phyloP scores from a whole-genome alignment of 2,888 invertebrate genomes.

The Pyralis farinalis region DNA sequence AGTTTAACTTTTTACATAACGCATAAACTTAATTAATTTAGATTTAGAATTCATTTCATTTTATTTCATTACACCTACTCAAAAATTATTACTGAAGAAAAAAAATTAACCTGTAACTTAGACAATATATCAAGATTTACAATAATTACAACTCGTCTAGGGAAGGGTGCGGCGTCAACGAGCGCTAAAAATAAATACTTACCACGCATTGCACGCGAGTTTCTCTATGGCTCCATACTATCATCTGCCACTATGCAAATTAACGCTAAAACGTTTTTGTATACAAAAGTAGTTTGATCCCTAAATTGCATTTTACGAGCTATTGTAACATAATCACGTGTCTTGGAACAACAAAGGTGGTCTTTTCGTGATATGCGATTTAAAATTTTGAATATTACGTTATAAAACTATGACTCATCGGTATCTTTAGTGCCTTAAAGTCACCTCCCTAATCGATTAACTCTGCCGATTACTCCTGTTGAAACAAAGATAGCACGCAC shows the following conservation, averaged over 20 bases:
- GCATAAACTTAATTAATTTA: too few species aligned
- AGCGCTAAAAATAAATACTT: neutral
- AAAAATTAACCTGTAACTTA: too few species aligned
- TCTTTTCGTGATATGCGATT: slow-evolving; percentile 3
- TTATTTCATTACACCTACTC: too few species aligned
- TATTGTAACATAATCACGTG: slow-evolving; percentile 32
- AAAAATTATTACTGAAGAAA: too few species aligned
- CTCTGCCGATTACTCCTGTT: too few species aligned
- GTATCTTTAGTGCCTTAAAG: too few species aligned
- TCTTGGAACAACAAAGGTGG: slow-evolving; percentile 22
- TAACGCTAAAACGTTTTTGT: slow-evolving; percentile 49
- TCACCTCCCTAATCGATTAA: too few species aligned
- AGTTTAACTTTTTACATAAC: too few species aligned
- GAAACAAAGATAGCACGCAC: too few species aligned
- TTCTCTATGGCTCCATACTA: neutral
- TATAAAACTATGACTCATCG: too few species aligned
- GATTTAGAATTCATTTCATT: too few species aligned
- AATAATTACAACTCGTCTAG: slow-evolving; percentile 24
- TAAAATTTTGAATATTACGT: slow-evolving; percentile 1
- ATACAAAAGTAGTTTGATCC: slow-evolving; percentile 40
- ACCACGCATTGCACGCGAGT: neutral
- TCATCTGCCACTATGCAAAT: slow-evolving; percentile 21
- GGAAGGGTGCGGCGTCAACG: neutral
- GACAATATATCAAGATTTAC: too few species aligned
- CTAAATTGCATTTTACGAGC: slow-evolving; percentile 28